These are phyloP conservation scores for Torymus tubicola DNA, from an alignment of 2,888 invertebrate species.

Conservation along the genomic window DNA sequence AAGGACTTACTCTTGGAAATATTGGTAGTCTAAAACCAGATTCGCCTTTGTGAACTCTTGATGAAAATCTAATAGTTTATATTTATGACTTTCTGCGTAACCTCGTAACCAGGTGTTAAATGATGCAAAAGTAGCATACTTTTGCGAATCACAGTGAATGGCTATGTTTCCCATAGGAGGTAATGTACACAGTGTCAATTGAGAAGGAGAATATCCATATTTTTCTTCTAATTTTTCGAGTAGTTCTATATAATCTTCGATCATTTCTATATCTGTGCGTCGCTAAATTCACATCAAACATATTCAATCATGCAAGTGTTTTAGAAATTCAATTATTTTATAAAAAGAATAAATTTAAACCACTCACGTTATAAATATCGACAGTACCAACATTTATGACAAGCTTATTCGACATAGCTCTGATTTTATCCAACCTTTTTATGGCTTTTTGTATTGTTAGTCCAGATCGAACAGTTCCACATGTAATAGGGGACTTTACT, in stretches of 20 bases:
- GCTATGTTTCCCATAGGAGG: constrained; percentile 67
- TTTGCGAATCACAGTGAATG: neutral
- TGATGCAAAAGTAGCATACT: neutral
- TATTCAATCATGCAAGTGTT: too few relatives aligned
- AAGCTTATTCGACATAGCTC: constrained; percentile 63
- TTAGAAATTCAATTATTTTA: neutral
- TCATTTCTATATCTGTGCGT: constrained; percentile 59
- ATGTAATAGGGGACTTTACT: constrained; percentile 65
- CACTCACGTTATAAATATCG: constrained; percentile 67
- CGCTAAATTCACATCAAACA: constrained; percentile 57
- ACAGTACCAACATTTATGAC: constrained; percentile 68
- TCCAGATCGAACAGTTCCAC: constrained; percentile 68
- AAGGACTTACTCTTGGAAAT: constrained; percentile 37
- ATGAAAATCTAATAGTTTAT: constrained; percentile 26
- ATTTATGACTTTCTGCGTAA: neutral
- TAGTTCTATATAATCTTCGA: constrained; percentile 61
- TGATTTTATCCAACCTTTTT: constrained; percentile 58
- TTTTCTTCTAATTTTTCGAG: constrained; percentile 59
- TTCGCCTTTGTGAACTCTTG: neutral
- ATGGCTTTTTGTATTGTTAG: constrained; percentile 65
- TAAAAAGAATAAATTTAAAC: too few relatives aligned
- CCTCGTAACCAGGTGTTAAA: constrained; percentile 39
- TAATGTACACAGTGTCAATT: constrained; percentile 68
- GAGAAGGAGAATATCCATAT: constrained; percentile 61
- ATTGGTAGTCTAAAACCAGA: neutral